Evolutionary conservation across 2,797 vertebrate genomes (phyloP).

Genomic region (Sebastes kiyomatsui): DNA sequence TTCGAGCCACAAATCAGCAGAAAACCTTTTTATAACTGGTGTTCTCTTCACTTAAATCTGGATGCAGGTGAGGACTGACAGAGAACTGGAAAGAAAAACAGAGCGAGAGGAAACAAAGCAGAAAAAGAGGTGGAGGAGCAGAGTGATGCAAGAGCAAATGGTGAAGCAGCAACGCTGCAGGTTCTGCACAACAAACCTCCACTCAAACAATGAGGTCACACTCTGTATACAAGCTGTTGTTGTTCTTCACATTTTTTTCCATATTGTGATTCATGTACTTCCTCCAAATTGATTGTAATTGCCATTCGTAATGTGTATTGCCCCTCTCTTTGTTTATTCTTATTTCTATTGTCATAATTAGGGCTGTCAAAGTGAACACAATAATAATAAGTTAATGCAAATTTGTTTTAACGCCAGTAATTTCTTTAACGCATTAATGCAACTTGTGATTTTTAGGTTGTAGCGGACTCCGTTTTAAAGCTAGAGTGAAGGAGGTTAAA

Average conservation of each 20-base stretch:
- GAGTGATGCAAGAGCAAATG: constrained; percentile 66
- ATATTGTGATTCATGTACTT: background rate
- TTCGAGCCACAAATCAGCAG: background rate
- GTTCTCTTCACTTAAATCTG: background rate
- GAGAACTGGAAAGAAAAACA: background rate
- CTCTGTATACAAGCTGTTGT: background rate
- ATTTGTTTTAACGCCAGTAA: too few relatives aligned
- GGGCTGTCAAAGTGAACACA: too few relatives aligned
- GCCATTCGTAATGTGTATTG: background rate
- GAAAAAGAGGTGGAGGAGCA: background rate
- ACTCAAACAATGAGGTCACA: constrained; percentile 45
- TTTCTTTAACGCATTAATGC: too few relatives aligned
- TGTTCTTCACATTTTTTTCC: background rate
- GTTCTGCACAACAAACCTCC: constrained; percentile 35
- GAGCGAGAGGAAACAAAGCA: background rate
- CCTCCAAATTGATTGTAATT: background rate
- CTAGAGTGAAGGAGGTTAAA: too few relatives aligned
- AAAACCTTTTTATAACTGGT: background rate
- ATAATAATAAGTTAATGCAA: fast-evolving
- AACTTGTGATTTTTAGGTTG: too few relatives aligned
- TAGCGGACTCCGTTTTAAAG: too few relatives aligned
- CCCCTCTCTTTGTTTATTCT: background rate
- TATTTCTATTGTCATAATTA: background rate
- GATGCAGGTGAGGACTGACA: background rate
- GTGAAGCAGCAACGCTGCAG: constrained; percentile 54